Evolutionary conservation across 2,888 invertebrate species (phyloP).

Genomic region (Xestia sexstrigata): DNA sequence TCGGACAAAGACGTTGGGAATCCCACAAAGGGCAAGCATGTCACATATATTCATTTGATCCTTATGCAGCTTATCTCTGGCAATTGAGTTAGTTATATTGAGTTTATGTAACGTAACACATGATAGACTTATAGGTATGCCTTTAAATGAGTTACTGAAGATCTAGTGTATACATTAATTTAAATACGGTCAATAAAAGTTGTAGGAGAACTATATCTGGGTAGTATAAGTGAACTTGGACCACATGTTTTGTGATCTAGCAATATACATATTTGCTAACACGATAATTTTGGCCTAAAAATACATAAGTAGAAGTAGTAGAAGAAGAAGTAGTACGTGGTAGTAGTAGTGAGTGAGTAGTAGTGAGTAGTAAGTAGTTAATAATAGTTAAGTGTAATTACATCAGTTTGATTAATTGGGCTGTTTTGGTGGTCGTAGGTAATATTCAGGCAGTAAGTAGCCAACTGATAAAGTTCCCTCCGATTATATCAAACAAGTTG

Average conservation of each 20-base stretch:
- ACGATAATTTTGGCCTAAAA: not conserved
- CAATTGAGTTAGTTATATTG: slow-evolving; percentile 31
- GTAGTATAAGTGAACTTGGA: not conserved
- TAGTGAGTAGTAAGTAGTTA: no score
- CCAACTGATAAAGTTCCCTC: not conserved
- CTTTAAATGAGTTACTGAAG: no score
- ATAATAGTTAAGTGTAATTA: not conserved
- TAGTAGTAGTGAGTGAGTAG: no score
- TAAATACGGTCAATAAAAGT: not conserved
- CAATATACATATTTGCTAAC: not conserved
- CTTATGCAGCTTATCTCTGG: slow-evolving; percentile 1
- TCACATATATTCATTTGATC: slow-evolving; percentile 9
- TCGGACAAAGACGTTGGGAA: not conserved
- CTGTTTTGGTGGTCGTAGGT: no score
- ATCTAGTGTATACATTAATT: not conserved
- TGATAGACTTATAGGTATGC: no score
- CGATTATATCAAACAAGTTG: not conserved
- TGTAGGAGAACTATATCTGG: not conserved
- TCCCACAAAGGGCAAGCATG: slow-evolving; percentile 5
- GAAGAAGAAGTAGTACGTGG: no score
- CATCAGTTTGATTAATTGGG: not conserved
- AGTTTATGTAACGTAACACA: not conserved
- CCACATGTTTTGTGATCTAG: not conserved
- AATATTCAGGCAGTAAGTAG: not conserved
- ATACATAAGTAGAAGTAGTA: no score